Percentiles rank a stretch among this genome's conserved stretches.
Conservation (phyloP, 1,140 invertebrate species). For the Fopius arisanus region DNA sequence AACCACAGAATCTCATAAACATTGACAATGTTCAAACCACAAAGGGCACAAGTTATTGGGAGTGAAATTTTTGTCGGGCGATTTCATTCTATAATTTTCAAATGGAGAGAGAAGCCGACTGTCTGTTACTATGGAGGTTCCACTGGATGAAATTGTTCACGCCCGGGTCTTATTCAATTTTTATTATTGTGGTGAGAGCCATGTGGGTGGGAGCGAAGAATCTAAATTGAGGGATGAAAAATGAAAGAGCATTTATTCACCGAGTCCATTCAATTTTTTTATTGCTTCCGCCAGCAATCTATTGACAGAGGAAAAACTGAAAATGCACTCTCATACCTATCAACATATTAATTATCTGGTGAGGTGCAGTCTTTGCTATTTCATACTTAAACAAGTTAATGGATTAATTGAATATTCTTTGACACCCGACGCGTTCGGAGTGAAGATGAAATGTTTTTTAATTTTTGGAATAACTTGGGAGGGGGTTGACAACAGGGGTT, state of each 20-base stretch:
- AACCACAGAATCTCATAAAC: conserved; percentile 58
- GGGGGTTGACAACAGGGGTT: not conserved
- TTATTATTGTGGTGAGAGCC: conserved; percentile 12
- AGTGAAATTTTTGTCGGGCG: conserved; percentile 48
- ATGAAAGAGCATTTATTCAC: not conserved
- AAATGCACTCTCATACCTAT: not conserved
- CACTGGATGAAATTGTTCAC: conserved; percentile 9
- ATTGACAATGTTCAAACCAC: conserved; percentile 57
- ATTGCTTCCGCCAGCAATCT: not conserved
- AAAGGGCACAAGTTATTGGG: conserved; percentile 49
- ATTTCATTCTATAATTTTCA: conserved; percentile 35
- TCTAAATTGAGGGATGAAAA: not conserved
- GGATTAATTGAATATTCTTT: not conserved
- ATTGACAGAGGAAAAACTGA: not conserved
- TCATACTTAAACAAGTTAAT: too few relatives aligned
- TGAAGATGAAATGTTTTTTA: not conserved
- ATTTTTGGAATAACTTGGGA: not conserved
- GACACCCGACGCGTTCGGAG: not conserved
- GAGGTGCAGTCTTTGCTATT: too few relatives aligned
- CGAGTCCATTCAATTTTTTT: not conserved
- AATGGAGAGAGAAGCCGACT: not conserved
- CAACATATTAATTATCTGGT: not conserved
- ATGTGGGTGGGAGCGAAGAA: not conserved
- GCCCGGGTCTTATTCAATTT: conserved; percentile 22
- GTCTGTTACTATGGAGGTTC: conserved; percentile 7